Evolutionary conservation across 2,113 vertebrate species (phyloP).

Genomic region (Neodontobutis hainanensis): DNA sequence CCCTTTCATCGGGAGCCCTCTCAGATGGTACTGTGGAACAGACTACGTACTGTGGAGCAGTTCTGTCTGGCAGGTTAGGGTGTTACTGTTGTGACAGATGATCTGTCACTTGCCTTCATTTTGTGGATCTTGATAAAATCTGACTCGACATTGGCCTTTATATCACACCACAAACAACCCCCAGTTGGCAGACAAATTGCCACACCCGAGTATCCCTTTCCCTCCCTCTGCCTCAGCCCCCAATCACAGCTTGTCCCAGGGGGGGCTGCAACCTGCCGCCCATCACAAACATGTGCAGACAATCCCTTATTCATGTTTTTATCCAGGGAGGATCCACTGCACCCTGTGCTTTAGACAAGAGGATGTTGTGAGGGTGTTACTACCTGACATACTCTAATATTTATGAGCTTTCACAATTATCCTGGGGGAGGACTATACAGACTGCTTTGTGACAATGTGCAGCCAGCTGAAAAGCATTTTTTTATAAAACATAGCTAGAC

Average conservation of each 20-base stretch:
- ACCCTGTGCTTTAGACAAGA: slow-evolving; percentile 36
- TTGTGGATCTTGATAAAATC: slow-evolving; percentile 13
- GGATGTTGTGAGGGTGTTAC: slow-evolving; percentile 51
- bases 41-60: too few relatives aligned
- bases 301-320: slow-evolving; percentile 51
- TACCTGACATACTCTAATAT: slow-evolving; percentile 57
- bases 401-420: slow-evolving; percentile 62
- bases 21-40: neutral
- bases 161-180: slow-evolving; percentile 6
- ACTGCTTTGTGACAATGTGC: slow-evolving; percentile 50
- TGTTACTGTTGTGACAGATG: neutral
- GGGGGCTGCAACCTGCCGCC: slow-evolving; percentile 40
- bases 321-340: slow-evolving; percentile 27
- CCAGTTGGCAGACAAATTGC: slow-evolving; percentile 37
- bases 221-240: slow-evolving; percentile 22
- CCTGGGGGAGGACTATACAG: slow-evolving; percentile 40
- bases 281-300: slow-evolving; percentile 41
- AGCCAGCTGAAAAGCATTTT: slow-evolving; percentile 34
- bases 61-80: too few relatives aligned
- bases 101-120: slow-evolving; percentile 15
- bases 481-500: slow-evolving; percentile 1
- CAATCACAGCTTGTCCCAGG: slow-evolving; percentile 46
- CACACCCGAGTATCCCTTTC: slow-evolving; percentile 29
- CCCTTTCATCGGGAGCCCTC: too few relatives aligned
- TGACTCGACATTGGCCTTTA: slow-evolving; percentile 17